These are phyloP conservation scores for Cervus canadensis DNA, from an alignment of 2,113 vertebrate species.

Conservation along the genomic window DNA sequence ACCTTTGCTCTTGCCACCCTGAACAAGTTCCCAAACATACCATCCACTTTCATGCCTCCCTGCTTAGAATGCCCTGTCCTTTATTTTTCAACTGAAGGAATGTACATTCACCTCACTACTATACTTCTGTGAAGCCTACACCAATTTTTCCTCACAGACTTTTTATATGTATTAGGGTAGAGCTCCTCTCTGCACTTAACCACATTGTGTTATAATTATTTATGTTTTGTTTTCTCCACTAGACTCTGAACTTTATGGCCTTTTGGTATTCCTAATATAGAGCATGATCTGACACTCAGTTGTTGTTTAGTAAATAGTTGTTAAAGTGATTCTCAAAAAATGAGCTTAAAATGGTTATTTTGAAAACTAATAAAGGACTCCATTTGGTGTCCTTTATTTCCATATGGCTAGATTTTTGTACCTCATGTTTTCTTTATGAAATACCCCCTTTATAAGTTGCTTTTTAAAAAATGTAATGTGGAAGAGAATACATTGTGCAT, in stretches of 20 bases:
- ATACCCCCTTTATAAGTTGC: background rate
- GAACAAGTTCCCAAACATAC: background rate
- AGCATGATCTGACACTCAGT: background rate
- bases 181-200: background rate
- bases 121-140: background rate
- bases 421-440: conserved; percentile 10
- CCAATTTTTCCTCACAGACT: background rate
- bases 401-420: background rate
- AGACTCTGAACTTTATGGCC: background rate
- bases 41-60: background rate
- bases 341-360: background rate
- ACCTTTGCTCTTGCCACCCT: background rate
- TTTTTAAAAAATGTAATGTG: background rate
- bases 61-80: background rate
- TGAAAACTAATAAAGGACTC: background rate
- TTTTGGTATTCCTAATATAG: background rate
- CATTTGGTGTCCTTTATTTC: background rate
- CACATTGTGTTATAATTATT: background rate
- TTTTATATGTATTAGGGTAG: background rate
- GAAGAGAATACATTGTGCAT: background rate
- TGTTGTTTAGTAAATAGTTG: background rate
- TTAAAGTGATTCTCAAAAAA: background rate
- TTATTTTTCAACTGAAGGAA: background rate
- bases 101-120: background rate
- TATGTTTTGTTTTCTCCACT: background rate